Conservation (phyloP, 2,113 vertebrate genomes). For the Tragelaphus scriptus region DNA sequence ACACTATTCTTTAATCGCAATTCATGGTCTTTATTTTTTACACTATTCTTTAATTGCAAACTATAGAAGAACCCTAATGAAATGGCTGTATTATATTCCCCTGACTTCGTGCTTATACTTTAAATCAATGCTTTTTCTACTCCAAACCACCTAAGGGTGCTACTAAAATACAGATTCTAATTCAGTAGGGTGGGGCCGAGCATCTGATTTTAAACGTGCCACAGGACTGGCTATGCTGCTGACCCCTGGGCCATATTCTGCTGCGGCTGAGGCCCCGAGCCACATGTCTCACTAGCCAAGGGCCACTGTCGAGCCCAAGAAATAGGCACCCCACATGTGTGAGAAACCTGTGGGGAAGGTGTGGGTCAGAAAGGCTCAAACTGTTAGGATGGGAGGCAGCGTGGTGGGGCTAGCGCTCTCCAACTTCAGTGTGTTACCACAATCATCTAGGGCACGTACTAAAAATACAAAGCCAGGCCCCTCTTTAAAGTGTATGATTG, state of each 20-base stretch:
- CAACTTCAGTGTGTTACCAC: neutral
- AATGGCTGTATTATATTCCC: neutral
- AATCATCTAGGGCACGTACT: neutral
- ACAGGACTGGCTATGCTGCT: neutral
- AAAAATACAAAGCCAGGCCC: neutral
- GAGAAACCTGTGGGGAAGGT: neutral
- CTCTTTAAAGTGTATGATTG: neutral
- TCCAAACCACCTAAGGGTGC: neutral
- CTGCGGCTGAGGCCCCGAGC: neutral
- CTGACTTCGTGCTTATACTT: neutral
- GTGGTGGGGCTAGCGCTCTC: neutral
- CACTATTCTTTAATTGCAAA: neutral
- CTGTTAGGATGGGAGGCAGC: neutral
- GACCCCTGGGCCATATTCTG: neutral
- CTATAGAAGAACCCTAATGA: neutral
- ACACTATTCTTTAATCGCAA: neutral
- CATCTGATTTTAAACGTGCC: neutral
- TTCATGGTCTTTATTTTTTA: neutral
- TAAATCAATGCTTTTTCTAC: neutral
- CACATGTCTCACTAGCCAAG: neutral
- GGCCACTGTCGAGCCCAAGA: neutral
- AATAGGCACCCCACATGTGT: neutral
- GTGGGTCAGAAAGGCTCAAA: neutral
- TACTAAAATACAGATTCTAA: neutral
- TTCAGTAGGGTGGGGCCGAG: neutral